phyloP scores from a whole-genome alignment of 2,888 invertebrate genomes.

The Spodoptera littoralis region DNA sequence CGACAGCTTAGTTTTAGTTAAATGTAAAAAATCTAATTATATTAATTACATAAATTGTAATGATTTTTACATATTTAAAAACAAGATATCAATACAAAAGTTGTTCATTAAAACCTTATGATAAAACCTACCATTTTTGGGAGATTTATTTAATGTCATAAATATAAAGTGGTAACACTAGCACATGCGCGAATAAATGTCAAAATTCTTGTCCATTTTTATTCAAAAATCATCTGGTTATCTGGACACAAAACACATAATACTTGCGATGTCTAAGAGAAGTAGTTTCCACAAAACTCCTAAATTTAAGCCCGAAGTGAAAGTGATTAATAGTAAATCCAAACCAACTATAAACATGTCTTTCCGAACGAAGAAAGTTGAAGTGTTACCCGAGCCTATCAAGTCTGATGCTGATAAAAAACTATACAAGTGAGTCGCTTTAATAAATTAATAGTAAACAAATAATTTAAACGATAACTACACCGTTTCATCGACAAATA shows the following conservation, averaged over 20 bases:
- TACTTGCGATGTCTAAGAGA: constrained; percentile 79
- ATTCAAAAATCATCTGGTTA: constrained; percentile 82
- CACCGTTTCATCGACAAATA: not conserved
- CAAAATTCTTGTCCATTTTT: constrained; percentile 83
- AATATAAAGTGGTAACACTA: constrained; percentile 56
- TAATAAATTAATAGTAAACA: constrained; percentile 1
- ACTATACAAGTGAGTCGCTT: constrained; percentile 90
- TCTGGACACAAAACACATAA: constrained; percentile 66
- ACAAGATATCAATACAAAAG: too few species aligned
- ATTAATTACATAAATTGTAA: too few species aligned
- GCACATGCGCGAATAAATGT: constrained; percentile 76
- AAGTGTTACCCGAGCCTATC: constrained; percentile 88
- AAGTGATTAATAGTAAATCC: constrained; percentile 66
- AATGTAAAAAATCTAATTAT: too few species aligned
- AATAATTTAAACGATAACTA: not conserved
- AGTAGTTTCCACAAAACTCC: constrained; percentile 76
- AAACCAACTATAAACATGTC: constrained; percentile 65
- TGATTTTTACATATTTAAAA: too few species aligned
- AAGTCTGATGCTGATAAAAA: constrained; percentile 94
- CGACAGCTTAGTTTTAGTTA: too few species aligned
- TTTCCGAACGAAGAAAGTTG: constrained; percentile 78
- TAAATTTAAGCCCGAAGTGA: constrained; percentile 82
- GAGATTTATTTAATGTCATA: too few species aligned
- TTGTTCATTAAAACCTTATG: too few species aligned
- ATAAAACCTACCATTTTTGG: too few species aligned